These are phyloP conservation scores for Colaptes auratus DNA, from an alignment of 2,113 vertebrate species.

Conservation along the genomic window DNA sequence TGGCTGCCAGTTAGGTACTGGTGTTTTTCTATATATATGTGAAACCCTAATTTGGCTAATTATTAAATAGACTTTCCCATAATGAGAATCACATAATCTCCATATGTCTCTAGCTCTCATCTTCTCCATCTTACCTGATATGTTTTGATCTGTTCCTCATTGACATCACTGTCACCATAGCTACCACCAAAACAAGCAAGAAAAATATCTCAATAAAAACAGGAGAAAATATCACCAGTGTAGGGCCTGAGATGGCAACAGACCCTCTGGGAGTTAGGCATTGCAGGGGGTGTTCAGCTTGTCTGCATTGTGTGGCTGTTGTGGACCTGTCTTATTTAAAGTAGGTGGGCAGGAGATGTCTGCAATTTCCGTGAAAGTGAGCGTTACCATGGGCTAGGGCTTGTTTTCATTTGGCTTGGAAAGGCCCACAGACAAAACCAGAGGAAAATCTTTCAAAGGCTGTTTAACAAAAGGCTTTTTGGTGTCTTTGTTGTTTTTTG, in stretches of 20 bases:
- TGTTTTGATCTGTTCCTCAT: conserved; percentile 6
- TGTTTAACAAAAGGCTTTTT: background rate
- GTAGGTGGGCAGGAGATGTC: background rate
- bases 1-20: background rate
- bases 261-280: background rate
- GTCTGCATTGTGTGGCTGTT: background rate
- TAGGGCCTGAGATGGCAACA: background rate
- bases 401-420: conserved; percentile 1
- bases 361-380: background rate
- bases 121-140: background rate
- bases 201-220: conserved; percentile 2
- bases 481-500: background rate
- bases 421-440: background rate
- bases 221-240: background rate
- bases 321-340: background rate
- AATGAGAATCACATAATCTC: background rate
- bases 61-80: background rate
- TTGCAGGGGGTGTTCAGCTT: background rate
- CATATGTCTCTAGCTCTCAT: background rate
- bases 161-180: conserved; percentile 47
- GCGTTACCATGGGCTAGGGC: background rate
- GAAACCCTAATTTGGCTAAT: background rate
- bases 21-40: background rate
- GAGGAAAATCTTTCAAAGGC: background rate
- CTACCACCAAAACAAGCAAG: conserved; percentile 37